Conservation (phyloP, 2,888 invertebrate genomes). For the Patella depressa region DNA sequence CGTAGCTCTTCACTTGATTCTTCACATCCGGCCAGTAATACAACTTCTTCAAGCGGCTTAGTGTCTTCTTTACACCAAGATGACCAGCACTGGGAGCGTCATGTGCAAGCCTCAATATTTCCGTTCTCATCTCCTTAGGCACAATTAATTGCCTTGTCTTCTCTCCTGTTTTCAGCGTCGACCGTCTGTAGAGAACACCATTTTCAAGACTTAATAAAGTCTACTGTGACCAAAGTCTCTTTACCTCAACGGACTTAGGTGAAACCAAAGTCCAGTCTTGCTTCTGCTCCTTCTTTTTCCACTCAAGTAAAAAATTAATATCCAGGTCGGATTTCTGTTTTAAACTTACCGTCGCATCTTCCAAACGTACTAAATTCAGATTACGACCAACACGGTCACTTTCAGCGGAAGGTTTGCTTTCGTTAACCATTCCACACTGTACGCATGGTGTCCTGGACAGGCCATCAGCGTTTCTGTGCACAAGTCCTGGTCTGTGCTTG, state of each 20-base stretch:
- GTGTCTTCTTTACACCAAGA: background rate
- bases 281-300: background rate
- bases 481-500: no score
- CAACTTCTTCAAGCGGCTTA: background rate
- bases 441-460: background rate
- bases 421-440: slow-evolving; percentile 1
- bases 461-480: no score
- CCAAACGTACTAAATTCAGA: background rate
- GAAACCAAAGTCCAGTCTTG: background rate
- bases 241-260: background rate
- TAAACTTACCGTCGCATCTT: background rate
- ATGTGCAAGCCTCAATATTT: background rate
- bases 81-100: background rate
- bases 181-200: no score
- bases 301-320: no score
- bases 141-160: no score
- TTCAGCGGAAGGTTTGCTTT: background rate
- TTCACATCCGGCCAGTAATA: background rate
- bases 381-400: background rate
- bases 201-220: background rate
- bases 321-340: no score
- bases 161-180: no score
- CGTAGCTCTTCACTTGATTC: background rate
- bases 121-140: background rate
- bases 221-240: slow-evolving; percentile 1